phyloP scores from a whole-genome alignment of 1,140 invertebrate species.

The Caenorhabditis latens region DNA sequence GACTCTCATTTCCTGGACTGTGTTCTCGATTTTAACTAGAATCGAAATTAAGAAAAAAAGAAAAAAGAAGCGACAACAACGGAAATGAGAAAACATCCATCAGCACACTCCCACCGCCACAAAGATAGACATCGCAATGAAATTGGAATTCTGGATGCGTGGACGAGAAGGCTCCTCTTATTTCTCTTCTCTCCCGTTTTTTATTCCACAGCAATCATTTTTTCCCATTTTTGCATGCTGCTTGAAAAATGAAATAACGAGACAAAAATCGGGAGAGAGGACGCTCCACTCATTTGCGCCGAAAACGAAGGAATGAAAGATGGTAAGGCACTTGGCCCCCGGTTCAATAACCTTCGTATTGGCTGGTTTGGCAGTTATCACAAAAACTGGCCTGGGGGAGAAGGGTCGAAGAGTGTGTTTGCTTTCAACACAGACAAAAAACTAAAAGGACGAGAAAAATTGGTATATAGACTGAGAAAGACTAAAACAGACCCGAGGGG shows the following conservation, averaged over 20 bases:
- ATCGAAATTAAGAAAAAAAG: constrained; percentile 14
- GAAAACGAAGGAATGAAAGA: neutral
- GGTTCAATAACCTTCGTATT: constrained; percentile 42
- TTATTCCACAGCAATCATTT: constrained; percentile 16
- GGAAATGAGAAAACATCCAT: constrained; percentile 24
- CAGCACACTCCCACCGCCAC: constrained; percentile 20
- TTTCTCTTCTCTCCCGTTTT: neutral
- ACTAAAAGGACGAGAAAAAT: constrained; percentile 3
- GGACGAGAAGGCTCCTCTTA: neutral
- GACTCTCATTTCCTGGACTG: neutral
- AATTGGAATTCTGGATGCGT: constrained; percentile 44
- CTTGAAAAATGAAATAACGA: constrained; percentile 38
- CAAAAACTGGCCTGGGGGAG: constrained; percentile 46
- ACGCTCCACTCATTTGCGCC: constrained; percentile 10
- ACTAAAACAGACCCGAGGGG: neutral
- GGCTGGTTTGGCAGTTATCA: constrained; percentile 48
- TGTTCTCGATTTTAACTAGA: neutral
- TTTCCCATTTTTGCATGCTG: neutral
- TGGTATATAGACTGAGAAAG: neutral
- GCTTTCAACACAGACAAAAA: constrained; percentile 26
- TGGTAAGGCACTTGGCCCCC: constrained; percentile 34
- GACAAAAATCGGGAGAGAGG: neutral
- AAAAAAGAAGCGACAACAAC: constrained; percentile 4
- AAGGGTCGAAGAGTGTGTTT: constrained; percentile 49
- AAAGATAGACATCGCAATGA: constrained; percentile 48